Evolutionary conservation across 64 coral and sea anemone genomes (phyloP).

Genomic region (Pocillopora damicornis): DNA sequence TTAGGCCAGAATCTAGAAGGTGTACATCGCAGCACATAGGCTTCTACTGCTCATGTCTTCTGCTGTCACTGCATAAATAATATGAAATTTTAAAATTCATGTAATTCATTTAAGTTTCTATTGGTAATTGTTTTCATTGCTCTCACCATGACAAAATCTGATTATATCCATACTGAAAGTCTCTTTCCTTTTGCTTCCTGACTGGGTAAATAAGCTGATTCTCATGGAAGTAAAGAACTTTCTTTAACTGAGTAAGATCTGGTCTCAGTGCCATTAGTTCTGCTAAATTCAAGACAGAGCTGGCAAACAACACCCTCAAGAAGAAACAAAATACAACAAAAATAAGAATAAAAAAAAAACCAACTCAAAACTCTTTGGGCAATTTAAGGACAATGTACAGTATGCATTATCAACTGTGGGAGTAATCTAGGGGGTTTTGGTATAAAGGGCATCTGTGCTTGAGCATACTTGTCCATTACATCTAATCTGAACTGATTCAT

Average conservation of each 20-base stretch:
- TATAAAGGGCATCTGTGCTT: too few relatives aligned
- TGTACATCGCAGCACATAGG: too few relatives aligned
- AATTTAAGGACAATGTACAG: not conserved
- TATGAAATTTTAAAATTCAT: too few relatives aligned
- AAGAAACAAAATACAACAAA: not conserved
- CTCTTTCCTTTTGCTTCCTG: constrained; percentile 88
- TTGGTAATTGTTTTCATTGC: not conserved
- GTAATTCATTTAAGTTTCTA: too few relatives aligned
- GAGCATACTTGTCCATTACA: too few relatives aligned
- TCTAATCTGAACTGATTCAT: too few relatives aligned
- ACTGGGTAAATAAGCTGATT: constrained; percentile 96
- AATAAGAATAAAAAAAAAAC: not conserved
- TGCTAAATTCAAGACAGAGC: constrained; percentile 82
- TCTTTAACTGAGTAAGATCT: constrained; percentile 71
- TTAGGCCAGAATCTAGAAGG: too few relatives aligned
- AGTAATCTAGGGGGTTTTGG: not conserved
- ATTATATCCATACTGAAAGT: constrained; percentile 98
- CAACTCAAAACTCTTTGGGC: not conserved
- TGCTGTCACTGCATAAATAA: too few relatives aligned
- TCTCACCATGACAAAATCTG: constrained; percentile 89
- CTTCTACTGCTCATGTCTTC: too few relatives aligned
- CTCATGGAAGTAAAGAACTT: constrained; percentile 94
- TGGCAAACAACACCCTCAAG: constrained; percentile 79
- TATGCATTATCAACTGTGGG: not conserved
- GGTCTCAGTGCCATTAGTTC: constrained; percentile 82